Percentiles rank a stretch among this genome's conserved stretches.
Conservation (phyloP, 1,140 invertebrate species). For the Harlomillsia oculata region DNA sequence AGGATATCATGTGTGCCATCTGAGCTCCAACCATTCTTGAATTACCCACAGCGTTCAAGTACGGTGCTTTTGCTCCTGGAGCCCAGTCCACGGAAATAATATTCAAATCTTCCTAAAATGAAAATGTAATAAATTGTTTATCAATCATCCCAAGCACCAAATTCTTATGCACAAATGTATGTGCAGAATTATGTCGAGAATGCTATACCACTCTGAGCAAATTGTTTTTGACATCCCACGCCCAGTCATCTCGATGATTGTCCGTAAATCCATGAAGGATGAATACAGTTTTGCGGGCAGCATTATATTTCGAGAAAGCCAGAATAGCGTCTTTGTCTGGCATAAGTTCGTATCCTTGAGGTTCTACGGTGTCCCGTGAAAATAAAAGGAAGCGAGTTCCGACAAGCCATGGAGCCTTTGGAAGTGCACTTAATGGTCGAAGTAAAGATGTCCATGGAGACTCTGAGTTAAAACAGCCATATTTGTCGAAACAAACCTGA, state of each 20-base stretch:
- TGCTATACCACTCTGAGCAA: conserved; percentile 19
- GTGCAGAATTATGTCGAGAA: background rate
- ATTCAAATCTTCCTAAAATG: conserved; percentile 36
- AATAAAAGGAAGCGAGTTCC: conserved; percentile 27
- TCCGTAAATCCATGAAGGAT: conserved; percentile 30
- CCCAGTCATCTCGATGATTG: conserved; percentile 6
- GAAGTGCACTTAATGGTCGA: conserved; percentile 20
- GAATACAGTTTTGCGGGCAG: conserved; percentile 12
- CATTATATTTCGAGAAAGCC: conserved; percentile 8
- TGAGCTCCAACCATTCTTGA: conserved; percentile 38
- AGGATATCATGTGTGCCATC: conserved; percentile 35
- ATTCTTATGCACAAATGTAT: too few relatives aligned
- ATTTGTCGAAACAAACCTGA: conserved; percentile 40
- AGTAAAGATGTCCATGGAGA: conserved; percentile 39
- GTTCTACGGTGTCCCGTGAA: conserved; percentile 13
- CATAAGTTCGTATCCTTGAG: conserved; percentile 6
- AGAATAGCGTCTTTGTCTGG: conserved; percentile 23
- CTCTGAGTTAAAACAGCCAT: conserved; percentile 41
- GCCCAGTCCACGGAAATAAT: conserved; percentile 39
- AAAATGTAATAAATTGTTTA: conserved; percentile 33
- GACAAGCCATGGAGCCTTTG: conserved; percentile 22
- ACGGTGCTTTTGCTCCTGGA: conserved; percentile 36
- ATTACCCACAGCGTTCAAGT: conserved; percentile 38
- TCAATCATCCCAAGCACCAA: too few relatives aligned
- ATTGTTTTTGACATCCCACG: conserved; percentile 11